Evolutionary conservation across 2,797 vertebrate species (phyloP), one percentile per base, ranked within the genome.

Genomic region (Chelmon rostratus): DNA sequence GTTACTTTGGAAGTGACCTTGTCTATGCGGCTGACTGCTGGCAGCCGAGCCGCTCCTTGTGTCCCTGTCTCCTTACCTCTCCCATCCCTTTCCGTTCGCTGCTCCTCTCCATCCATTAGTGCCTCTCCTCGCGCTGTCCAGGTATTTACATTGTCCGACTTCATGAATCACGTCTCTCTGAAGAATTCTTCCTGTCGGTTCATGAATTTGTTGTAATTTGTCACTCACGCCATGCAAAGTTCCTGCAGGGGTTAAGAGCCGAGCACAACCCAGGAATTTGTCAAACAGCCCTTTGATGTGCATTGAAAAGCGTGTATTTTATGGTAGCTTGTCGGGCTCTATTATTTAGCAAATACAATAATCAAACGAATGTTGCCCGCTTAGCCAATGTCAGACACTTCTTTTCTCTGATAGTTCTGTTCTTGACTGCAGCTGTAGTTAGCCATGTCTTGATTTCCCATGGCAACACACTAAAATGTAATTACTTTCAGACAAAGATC

Each of bases 1-100:
- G 93, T 95, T 91, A 69, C 76, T 94, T 94, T 92, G 91, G 94
- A 90, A 92, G 80, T 93, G 93, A 96, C 95, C 94, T 95, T 91
- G 91, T 93, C 92, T 89, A 80, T 73, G 86, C 89, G 91, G 80
- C 87, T 75, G 84, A 79, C 84, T 59, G 66, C 89, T 86, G 88
- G 88, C 89, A 82, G 84, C 83, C 81, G 75, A 77, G 44, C 68
- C 46, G 84, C 89, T 87, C 64, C 86, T 76, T 49, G 70, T 91
- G 85, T 93, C 89, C 63, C 89, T 85, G 91, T 94, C 92, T 90
- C 87, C 83, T 85, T 68, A 81, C 84, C 85, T 90, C 86, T 82
- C 89, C 85, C 86, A 87, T 84, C 88, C 90, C 86, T 90, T 92
- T 91, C 91, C 89, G 86, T 57, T 84, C 4, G 2, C 68, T 79